Base-by-base conservation (phyloP, 1,140 invertebrate species). In the Cyrtorhinus lividipennis region DNA sequence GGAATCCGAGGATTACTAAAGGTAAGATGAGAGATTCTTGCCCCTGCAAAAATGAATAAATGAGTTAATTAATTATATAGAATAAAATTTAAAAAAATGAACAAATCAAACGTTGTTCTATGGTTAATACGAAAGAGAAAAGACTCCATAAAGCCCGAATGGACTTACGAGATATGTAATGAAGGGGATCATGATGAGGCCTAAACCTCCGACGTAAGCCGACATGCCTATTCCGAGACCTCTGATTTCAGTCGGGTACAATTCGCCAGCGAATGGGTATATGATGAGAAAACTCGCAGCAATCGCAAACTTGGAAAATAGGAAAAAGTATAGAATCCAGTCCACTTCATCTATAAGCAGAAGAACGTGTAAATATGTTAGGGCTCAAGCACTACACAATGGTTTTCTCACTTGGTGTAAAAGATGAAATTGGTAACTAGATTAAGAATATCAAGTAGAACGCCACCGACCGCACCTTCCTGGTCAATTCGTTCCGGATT, bases 201-300 rank as follows among this genome's bases (percentile, higher is more conserved):
- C 90, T 64, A 92, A 74, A 20, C 89, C 88, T 22, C 87, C 88
- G 62, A 92, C 85, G 71, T 92, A 92, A 18, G 89, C 88, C 1
- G 88, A 90, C 38, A 87, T 85, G n/a, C 88, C 89, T 65, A 92
- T 91, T 12, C 90, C 90, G 26, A 92, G 75, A 1, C 89, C 90
- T 66, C 89, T 79, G 20, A 90, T 78, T 73, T 90, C 85, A 1
- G 89, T 91, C 0, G 90, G 90, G 73, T 91, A 92, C 13, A 92
- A 73, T 76, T 93, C 90, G 2, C 88, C 89, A 68, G 90, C 89
- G 72, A 92, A 92, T 1, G 90, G 87, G 73, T 92, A 92, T 64
- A 94, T 89, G 18, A 93, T 89, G 24, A 92, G 76, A 74, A 94
- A 95, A 0, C 90, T 90, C 2, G 89, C 89, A 0, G 90, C 92